Conservation (phyloP, 1,140 invertebrate species). For the Cydia amplana region DNA sequence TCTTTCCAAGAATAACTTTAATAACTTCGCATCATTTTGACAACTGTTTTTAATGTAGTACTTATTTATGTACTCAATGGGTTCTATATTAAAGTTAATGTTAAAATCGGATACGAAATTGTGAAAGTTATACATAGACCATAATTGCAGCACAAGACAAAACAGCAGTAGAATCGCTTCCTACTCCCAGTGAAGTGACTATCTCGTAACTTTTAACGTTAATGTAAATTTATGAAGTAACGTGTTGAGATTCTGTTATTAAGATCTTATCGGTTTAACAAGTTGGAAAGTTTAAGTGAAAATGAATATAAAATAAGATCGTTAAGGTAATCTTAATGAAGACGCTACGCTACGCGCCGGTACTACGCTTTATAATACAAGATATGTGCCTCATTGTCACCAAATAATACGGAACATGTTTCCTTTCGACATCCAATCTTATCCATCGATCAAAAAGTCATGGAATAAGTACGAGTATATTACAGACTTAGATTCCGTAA, state of each 20-base stretch:
- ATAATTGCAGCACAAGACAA: neutral
- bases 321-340: slow-evolving; percentile 44
- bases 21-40: neutral
- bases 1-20: neutral
- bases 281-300: slow-evolving; percentile 51
- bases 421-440: neutral
- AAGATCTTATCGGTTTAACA: slow-evolving; percentile 58
- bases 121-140: neutral
- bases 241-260: slow-evolving; percentile 54
- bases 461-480: no score
- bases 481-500: no score
- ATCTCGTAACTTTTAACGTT: slow-evolving; percentile 51
- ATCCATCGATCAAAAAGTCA: neutral
- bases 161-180: neutral
- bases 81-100: neutral
- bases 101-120: neutral
- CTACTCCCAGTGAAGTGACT: slow-evolving; percentile 48
- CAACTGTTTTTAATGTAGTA: no score
- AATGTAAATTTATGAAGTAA: slow-evolving; percentile 55
- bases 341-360: slow-evolving; percentile 12
- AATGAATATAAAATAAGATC: slow-evolving; percentile 44
- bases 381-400: slow-evolving; percentile 34
- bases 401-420: slow-evolving; percentile 12
- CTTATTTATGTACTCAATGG: neutral
- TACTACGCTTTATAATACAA: slow-evolving; percentile 34